Evolutionary conservation across 2,888 invertebrate genomes (phyloP).

Genomic region (Dioctria rufipes): DNA sequence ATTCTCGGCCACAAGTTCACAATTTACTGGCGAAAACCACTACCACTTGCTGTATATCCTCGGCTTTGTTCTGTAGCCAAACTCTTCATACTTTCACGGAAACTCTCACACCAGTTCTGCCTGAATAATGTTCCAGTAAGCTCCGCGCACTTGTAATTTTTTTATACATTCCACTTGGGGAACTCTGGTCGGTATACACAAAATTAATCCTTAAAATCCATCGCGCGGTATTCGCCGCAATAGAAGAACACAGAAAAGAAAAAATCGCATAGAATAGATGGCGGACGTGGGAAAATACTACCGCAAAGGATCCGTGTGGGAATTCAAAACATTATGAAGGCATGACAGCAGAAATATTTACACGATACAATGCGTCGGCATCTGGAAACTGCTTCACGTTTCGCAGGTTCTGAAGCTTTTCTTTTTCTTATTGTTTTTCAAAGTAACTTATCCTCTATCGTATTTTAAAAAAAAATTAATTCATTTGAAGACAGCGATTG

Average conservation of each 20-base stretch:
- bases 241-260: background rate
- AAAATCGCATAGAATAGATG: background rate
- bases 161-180: background rate
- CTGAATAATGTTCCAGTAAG: constrained; percentile 2
- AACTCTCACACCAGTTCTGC: background rate
- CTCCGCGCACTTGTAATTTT: background rate
- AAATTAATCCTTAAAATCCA: background rate
- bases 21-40: constrained; percentile 52
- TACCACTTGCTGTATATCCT: background rate
- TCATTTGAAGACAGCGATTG: background rate
- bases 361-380: background rate
- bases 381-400: too few species aligned
- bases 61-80: background rate
- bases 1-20: constrained; percentile 57
- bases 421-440: too few species aligned
- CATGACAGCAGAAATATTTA: too few species aligned
- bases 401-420: too few species aligned
- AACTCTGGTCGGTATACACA: background rate
- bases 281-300: background rate
- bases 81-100: background rate
- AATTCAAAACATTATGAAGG: too few species aligned
- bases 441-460: too few species aligned
- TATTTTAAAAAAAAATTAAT: background rate
- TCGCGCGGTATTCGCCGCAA: background rate
- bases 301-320: background rate